phyloP scores from a whole-genome alignment of 2,888 invertebrate species.

The Dexiosoma caninum region DNA sequence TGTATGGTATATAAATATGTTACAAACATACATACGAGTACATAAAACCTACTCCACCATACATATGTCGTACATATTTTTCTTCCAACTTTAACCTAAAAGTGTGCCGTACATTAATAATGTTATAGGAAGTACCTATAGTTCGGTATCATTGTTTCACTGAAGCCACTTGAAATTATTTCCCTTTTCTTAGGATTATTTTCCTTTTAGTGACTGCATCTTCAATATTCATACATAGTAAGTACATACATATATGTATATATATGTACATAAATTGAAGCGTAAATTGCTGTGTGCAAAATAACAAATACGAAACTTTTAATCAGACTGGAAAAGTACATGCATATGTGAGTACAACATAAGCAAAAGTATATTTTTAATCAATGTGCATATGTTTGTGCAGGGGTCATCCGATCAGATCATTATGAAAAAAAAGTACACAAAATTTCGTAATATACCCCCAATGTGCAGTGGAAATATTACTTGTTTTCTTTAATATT shows the following conservation, averaged over 20 bases:
- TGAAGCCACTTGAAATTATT: slow-evolving; percentile 49
- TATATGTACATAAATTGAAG: too few species aligned
- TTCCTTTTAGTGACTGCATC: neutral
- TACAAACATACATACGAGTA: too few species aligned
- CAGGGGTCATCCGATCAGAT: slow-evolving; percentile 44
- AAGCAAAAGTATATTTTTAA: slow-evolving; percentile 28
- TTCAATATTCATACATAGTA: neutral
- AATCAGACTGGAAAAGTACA: slow-evolving; percentile 42
- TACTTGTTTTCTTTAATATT: slow-evolving; percentile 10
- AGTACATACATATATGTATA: too few species aligned
- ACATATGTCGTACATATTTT: neutral
- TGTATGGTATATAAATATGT: too few species aligned
- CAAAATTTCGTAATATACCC: slow-evolving; percentile 15
- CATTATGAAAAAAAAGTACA: slow-evolving; percentile 17
- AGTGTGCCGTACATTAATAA: slow-evolving; percentile 7
- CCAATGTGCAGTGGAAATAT: neutral
- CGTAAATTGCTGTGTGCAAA: neutral
- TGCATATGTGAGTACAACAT: slow-evolving; percentile 37
- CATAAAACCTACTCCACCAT: neutral
- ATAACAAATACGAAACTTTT: slow-evolving; percentile 17
- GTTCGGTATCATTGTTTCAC: slow-evolving; percentile 24
- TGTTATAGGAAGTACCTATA: neutral
- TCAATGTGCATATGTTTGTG: slow-evolving; percentile 1
- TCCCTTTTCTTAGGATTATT: slow-evolving; percentile 36
- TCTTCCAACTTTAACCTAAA: neutral